Evolutionary conservation across 2,888 invertebrate genomes (phyloP), one percentile per base, ranked within the genome.

Genomic region (Apodemia mormo): DNA sequence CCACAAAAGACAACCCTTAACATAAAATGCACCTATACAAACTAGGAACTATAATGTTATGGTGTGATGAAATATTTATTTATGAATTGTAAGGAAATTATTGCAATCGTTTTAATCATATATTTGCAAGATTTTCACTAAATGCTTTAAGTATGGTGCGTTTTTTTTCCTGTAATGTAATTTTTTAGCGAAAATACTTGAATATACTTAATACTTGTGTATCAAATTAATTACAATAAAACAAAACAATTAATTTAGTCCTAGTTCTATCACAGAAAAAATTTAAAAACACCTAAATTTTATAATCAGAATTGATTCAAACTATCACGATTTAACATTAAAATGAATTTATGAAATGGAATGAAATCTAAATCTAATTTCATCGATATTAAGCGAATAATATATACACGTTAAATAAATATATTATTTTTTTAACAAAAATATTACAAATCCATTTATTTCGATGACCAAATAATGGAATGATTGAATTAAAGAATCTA

Each of bases 181-280:
- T 14, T 58, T 22, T 58, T 61, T 61, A 61, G 61, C 33, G 14
- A 61, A 61, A 61, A 61, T 61, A 33, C 61, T 33, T 61, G 61
- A 61, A 61, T n/a, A 61, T 61, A 14, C 3, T 12, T 45, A 61
- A 61, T 61, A 61, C 61, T 33, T 30, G 30, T 61, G 61, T 61
- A 70, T 56, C 68, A 70, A 22, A 61, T 68, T 71, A 52, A 68
- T 66, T 49, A 66, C 72, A 75, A 72, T 49, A 56, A 65, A 70
- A 68, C 30, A 70, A 71, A 67, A 43, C 58, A 74, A 75, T 72
- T 73, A 77, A 74, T 70, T 78, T 78, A 89, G 83, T 85, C 85
- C 90, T 90, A 92, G 85, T 83, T 88, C 91, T 92, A 93, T 93
- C 92, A 93, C 92, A 92, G 92, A 87, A 88, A 88, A 89, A 89